These are phyloP conservation scores for Thinocorus orbignyianus DNA, from an alignment of 2,113 vertebrate genomes.

Conservation along the genomic window DNA sequence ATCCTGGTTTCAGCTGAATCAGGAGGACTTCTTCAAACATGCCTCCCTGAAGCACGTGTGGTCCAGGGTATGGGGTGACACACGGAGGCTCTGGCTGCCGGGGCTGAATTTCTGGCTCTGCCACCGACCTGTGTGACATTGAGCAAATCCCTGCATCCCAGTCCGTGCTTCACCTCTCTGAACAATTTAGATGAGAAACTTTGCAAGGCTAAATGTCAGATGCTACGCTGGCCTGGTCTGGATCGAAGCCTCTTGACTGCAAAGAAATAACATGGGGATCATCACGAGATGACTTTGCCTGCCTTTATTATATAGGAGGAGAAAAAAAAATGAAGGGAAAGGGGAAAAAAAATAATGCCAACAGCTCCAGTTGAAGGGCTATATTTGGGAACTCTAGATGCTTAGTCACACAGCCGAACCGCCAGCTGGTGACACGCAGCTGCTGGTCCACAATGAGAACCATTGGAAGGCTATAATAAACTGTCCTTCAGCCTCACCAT, in stretches of 20 bases:
- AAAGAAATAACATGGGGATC: background rate
- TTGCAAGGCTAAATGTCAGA: background rate
- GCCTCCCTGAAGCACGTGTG: background rate
- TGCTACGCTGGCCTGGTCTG: background rate
- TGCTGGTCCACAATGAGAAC: slow-evolving; percentile 29
- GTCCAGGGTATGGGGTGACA: background rate
- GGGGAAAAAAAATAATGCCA: background rate
- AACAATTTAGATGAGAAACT: background rate
- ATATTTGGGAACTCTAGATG: slow-evolving; percentile 55
- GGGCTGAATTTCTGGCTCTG: background rate
- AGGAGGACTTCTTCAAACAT: background rate
- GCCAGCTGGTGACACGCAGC: slow-evolving; percentile 54
- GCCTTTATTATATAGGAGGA: background rate
- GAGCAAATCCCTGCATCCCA: background rate
- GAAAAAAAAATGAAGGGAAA: background rate
- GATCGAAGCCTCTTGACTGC: background rate
- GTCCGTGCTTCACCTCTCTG: background rate
- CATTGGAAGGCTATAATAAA: background rate
- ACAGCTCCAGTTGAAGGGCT: background rate
- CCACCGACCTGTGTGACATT: background rate
- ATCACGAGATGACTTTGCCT: background rate
- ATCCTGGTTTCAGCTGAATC: background rate
- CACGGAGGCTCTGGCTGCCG: background rate
- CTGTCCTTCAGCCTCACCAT: slow-evolving; percentile 38
- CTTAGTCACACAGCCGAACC: slow-evolving; percentile 46